phyloP scores from a whole-genome alignment of 1,140 invertebrate genomes.

The Sycophaga agraensis region DNA sequence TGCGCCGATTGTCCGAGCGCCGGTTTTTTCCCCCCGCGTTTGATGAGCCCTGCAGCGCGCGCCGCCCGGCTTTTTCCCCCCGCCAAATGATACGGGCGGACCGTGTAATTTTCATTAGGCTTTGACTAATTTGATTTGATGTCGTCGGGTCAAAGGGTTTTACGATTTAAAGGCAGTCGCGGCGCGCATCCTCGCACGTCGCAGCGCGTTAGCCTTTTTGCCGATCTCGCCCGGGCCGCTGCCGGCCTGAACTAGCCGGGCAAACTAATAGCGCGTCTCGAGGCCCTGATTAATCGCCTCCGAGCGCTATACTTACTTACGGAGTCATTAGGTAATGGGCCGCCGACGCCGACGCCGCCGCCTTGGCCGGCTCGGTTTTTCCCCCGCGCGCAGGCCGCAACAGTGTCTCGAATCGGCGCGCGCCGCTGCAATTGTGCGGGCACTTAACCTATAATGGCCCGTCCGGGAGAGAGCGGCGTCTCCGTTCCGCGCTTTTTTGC shows the following conservation, averaged over 20 bases:
- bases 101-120: slow-evolving; percentile 10
- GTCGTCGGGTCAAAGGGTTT: not conserved
- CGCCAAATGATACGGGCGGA: not conserved
- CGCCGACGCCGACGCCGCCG: not conserved
- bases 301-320: not conserved
- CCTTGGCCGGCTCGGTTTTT: not conserved
- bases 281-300: not conserved
- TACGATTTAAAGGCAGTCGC: not conserved
- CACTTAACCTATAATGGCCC: no score
- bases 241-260: not conserved
- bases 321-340: slow-evolving; percentile 8
- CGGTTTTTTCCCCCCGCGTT: no score
- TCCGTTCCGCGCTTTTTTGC: no score
- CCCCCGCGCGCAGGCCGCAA: not conserved
- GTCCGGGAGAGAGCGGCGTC: no score
- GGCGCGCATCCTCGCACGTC: no score
- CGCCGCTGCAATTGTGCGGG: no score
- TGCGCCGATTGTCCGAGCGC: no score
- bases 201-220: not conserved
- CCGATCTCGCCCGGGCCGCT: no score
- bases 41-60: no score
- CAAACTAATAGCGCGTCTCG: slow-evolving; percentile 1
- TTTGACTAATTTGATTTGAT: slow-evolving; percentile 19
- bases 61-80: not conserved
- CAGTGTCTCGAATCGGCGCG: no score